These are phyloP conservation scores for Acanthacorydalis orientalis DNA, from an alignment of 2,888 invertebrate species.

Conservation along the genomic window DNA sequence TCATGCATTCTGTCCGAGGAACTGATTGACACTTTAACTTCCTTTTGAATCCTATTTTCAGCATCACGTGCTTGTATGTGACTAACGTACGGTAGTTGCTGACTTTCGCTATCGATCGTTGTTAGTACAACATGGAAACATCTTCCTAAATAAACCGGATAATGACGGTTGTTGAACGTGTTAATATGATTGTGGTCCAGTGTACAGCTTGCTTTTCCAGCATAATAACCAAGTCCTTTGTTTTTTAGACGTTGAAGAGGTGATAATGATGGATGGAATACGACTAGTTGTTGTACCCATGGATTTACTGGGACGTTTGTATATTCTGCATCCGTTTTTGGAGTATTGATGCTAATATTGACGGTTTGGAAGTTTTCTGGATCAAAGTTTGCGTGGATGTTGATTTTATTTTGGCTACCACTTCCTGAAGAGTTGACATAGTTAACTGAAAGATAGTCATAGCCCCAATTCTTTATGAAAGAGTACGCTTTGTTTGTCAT, in stretches of 20 bases:
- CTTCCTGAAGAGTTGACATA: constrained; percentile 20
- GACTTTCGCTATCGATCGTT: too few species aligned
- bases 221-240: constrained; percentile 18
- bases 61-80: constrained; percentile 22
- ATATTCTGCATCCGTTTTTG: constrained; percentile 21
- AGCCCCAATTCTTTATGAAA: constrained; percentile 27
- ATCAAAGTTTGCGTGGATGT: constrained; percentile 28
- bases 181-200: constrained; percentile 37
- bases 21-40: constrained; percentile 28
- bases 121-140: constrained; percentile 44
- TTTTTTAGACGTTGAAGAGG: constrained; percentile 18
- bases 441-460: constrained; percentile 32
- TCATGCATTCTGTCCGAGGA: constrained; percentile 22
- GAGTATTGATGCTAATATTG: constrained; percentile 30
- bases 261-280: constrained; percentile 31
- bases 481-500: constrained; percentile 29
- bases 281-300: constrained; percentile 24
- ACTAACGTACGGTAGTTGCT: too few species aligned
- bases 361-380: constrained; percentile 26
- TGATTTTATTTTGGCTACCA: constrained; percentile 29
- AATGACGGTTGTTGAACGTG: constrained; percentile 49
- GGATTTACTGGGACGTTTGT: constrained; percentile 28
- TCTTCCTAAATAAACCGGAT: constrained; percentile 31
- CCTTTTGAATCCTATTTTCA: constrained; percentile 21
- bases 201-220: constrained; percentile 31